Conservation (phyloP, 2,797 vertebrate species). For the Tarsius wallacei region DNA sequence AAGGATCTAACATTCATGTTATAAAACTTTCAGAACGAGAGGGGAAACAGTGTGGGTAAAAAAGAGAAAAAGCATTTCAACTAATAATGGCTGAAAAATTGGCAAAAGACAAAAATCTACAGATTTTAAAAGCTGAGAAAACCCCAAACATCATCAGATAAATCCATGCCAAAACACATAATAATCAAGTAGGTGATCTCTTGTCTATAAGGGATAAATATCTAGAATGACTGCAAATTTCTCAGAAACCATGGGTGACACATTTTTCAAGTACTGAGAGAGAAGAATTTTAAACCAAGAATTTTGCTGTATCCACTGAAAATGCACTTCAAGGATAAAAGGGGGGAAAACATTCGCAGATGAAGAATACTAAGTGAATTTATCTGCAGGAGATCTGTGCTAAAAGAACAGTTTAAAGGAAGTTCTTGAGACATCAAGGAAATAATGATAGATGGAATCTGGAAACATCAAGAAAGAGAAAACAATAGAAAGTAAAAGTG, state of each 20-base stretch:
- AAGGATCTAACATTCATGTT: background rate
- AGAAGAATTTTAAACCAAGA: constrained; percentile 13
- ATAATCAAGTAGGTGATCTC: background rate
- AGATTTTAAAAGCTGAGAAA: background rate
- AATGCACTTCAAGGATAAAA: constrained; percentile 21
- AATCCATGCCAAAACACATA: background rate
- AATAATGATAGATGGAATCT: background rate
- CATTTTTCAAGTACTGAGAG: background rate
- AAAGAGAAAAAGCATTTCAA: background rate
- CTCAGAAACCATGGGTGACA: background rate
- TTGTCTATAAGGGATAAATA: too few species aligned
- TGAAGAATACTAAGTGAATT: constrained; percentile 33
- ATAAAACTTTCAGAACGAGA: background rate
- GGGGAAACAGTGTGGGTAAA: background rate
- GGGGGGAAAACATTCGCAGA: background rate
- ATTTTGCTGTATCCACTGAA: background rate
- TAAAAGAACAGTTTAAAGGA: constrained; percentile 29
- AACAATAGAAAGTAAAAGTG: constrained; percentile 16
- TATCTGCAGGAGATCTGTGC: background rate
- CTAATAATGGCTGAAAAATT: constrained; percentile 3
- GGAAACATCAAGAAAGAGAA: background rate
- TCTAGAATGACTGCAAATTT: background rate
- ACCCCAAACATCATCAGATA: background rate
- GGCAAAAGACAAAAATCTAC: background rate
- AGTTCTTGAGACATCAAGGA: constrained; percentile 21